phyloP scores from a whole-genome alignment of 2,888 invertebrate species.

The Cyaniris semiargus region DNA sequence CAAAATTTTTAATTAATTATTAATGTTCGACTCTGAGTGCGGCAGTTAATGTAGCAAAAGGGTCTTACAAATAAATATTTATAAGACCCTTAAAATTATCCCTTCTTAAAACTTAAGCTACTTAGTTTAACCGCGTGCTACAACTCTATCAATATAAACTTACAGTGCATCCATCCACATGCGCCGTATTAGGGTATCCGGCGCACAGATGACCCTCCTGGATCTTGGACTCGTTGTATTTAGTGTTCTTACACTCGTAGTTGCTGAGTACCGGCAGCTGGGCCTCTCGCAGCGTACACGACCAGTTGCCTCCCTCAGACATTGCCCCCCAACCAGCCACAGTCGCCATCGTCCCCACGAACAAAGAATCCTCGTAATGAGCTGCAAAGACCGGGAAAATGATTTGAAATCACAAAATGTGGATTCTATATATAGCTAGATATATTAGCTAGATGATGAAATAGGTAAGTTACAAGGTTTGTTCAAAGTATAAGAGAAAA shows the following conservation, averaged over 20 bases:
- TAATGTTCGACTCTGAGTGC: too few species aligned
- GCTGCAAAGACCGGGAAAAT: neutral
- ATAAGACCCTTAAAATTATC: too few species aligned
- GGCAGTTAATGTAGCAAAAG: too few species aligned
- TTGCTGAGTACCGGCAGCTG: constrained; percentile 85
- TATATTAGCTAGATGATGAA: too few species aligned
- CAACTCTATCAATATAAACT: constrained; percentile 40
- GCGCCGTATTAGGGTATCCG: constrained; percentile 86
- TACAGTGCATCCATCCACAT: constrained; percentile 91
- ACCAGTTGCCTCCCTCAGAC: constrained; percentile 90
- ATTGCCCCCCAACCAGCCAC: constrained; percentile 94
- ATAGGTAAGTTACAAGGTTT: too few species aligned
- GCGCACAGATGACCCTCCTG: constrained; percentile 94
- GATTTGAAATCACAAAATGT: too few species aligned
- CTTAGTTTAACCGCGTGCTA: too few species aligned
- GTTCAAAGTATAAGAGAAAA: neutral
- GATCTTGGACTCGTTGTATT: constrained; percentile 90
- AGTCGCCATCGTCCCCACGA: constrained; percentile 84
- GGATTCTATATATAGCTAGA: too few species aligned
- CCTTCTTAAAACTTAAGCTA: too few species aligned
- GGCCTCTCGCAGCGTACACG: constrained; percentile 90
- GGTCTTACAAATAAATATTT: too few species aligned
- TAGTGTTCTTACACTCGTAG: constrained; percentile 86
- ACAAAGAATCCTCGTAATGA: constrained; percentile 74
- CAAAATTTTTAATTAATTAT: too few species aligned